phyloP scores from a whole-genome alignment of 2,888 invertebrate genomes.

The Automeris io region DNA sequence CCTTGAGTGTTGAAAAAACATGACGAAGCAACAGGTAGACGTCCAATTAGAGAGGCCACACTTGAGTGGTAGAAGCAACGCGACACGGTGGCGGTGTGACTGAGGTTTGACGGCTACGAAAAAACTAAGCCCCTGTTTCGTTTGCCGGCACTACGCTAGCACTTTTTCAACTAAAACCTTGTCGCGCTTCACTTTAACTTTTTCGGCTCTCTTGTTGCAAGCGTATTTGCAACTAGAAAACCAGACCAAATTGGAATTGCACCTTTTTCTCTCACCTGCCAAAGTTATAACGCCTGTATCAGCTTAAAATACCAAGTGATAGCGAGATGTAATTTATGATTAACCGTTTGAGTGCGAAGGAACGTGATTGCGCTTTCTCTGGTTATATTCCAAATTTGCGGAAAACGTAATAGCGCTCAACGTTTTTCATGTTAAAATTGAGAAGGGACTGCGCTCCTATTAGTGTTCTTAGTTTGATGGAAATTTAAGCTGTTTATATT shows the following conservation, averaged over 20 bases:
- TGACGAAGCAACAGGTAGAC: slow-evolving; percentile 71
- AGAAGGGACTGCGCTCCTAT: no score
- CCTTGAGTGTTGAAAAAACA: slow-evolving; percentile 48
- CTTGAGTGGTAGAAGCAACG: slow-evolving; percentile 57
- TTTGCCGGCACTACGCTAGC: slow-evolving; percentile 52
- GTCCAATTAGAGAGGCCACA: slow-evolving; percentile 69
- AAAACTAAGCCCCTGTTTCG: slow-evolving; percentile 64
- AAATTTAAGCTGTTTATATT: no score
- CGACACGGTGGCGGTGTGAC: no score
- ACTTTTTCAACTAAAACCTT: slow-evolving; percentile 58
- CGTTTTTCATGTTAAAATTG: no score
- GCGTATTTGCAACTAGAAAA: slow-evolving; percentile 15
- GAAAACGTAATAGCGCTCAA: no score
- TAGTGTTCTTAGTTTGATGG: no score
- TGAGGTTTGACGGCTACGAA: slow-evolving; percentile 60
- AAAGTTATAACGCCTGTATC: no score
- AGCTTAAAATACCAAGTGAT: no score
- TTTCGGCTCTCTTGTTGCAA: slow-evolving; percentile 42
- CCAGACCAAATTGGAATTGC: slow-evolving; percentile 1
- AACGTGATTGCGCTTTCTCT: no score
- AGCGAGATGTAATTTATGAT: no score
- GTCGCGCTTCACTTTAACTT: slow-evolving; percentile 60
- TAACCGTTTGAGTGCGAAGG: no score
- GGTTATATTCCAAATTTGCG: no score
- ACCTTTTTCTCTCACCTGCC: neutral